phyloP scores from a whole-genome alignment of 2,113 vertebrate species.

The Hydrochoerus hydrochaeris region DNA sequence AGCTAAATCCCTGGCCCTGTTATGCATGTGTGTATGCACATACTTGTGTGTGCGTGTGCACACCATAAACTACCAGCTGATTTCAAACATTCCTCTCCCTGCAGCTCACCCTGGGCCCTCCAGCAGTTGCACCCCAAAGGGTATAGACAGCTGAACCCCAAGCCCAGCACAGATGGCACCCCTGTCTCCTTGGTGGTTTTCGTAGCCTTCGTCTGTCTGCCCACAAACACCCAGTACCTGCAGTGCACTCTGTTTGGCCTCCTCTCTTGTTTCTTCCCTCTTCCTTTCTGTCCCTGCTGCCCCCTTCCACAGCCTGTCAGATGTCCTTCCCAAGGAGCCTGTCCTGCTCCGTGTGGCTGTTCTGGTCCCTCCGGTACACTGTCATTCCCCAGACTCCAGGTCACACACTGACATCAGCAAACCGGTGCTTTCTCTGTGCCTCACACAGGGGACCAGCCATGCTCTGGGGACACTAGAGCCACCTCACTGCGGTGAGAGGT shows the following conservation, averaged over 20 bases:
- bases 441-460: neutral
- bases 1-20: too few species aligned
- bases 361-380: too few species aligned
- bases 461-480: rapidly evolving
- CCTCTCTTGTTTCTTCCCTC: rapidly evolving
- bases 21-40: neutral
- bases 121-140: rapidly evolving
- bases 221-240: rapidly evolving
- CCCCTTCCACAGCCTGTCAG: neutral
- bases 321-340: neutral
- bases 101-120: neutral
- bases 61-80: neutral
- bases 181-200: neutral
- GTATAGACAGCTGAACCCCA: neutral
- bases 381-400: neutral
- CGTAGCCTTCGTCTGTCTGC: neutral
- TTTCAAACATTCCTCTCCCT: neutral
- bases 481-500: rapidly evolving
- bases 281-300: rapidly evolving
- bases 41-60: neutral
- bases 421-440: rapidly evolving
- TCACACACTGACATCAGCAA: neutral
- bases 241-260: rapidly evolving
- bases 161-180: rapidly evolving
- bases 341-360: rapidly evolving